Evolutionary conservation across 1,140 invertebrate genomes (phyloP).

Genomic region (Stegodyphus mimosarum): DNA sequence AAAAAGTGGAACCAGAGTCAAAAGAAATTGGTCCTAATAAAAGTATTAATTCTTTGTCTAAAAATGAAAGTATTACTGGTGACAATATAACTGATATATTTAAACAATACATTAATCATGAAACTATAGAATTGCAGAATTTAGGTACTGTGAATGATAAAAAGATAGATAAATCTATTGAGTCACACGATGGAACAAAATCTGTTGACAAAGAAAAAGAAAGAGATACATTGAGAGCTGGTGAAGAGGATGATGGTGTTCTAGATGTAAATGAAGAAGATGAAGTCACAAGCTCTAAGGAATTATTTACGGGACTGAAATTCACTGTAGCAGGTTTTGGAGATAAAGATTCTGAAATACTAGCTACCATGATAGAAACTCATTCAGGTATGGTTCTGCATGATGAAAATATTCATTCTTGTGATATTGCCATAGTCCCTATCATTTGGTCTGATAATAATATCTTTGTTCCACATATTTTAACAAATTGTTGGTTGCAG

Average conservation of each 20-base stretch:
- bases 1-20: slow-evolving; percentile 3
- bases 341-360: slow-evolving; percentile 66
- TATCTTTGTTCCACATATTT: slow-evolving; percentile 65
- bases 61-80: neutral
- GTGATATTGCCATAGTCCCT: slow-evolving; percentile 52
- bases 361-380: slow-evolving; percentile 52
- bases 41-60: neutral
- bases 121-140: neutral
- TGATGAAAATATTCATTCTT: neutral
- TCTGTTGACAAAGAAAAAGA: neutral
- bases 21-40: neutral
- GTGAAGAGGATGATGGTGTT: neutral
- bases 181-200: neutral
- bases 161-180: neutral
- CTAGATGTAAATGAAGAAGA: slow-evolving; percentile 16
- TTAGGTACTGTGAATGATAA: neutral
- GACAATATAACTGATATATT: slow-evolving; percentile 33
- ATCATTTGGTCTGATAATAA: slow-evolving; percentile 70
- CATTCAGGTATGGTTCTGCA: slow-evolving; percentile 29
- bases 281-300: neutral
- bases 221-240: neutral
- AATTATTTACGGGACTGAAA: slow-evolving; percentile 51
- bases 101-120: slow-evolving; percentile 19
- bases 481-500: slow-evolving; percentile 69
- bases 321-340: slow-evolving; percentile 40